Evolutionary conservation across 1,140 invertebrate species (phyloP).

Genomic region (Cryptotermes secundus): DNA sequence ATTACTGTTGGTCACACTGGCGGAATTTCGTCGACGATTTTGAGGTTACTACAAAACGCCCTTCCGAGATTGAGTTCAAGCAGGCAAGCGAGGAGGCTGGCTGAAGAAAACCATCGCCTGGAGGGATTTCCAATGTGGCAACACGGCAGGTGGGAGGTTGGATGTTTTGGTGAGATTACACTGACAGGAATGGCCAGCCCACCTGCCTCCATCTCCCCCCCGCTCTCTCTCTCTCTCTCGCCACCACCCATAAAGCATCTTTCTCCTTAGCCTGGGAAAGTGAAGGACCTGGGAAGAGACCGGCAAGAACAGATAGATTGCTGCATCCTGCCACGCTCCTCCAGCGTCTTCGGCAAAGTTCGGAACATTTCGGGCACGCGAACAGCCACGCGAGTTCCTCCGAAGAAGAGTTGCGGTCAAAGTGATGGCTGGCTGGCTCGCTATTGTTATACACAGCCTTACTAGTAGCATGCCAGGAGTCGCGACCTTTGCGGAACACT

Average conservation of each 20-base stretch:
- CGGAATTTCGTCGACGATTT: neutral
- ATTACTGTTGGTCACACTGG: neutral
- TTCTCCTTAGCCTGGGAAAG: conserved; percentile 25
- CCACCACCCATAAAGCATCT: conserved; percentile 7
- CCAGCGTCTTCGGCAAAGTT: conserved; percentile 18
- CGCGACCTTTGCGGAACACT: neutral
- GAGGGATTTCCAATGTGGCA: neutral
- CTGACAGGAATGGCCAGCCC: conserved; percentile 30
- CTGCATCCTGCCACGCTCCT: conserved; percentile 20
- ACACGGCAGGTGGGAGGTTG: conserved; percentile 21
- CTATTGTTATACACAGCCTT: too few species aligned
- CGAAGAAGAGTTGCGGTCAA: conserved; percentile 10
- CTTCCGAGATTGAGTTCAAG: neutral
- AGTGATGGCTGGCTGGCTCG: neutral
- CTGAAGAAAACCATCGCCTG: neutral
- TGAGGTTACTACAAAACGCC: neutral
- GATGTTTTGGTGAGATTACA: conserved; percentile 32
- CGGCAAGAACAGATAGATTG: too few species aligned
- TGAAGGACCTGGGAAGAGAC: neutral
- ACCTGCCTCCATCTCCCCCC: conserved; percentile 24
- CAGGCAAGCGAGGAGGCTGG: neutral
- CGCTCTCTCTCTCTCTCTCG: neutral
- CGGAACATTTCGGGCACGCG: conserved; percentile 27
- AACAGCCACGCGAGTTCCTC: conserved; percentile 29
- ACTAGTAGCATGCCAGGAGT: neutral